These are phyloP conservation scores for Monochamus alternatus DNA, from an alignment of 2,888 invertebrate genomes.

Conservation along the genomic window DNA sequence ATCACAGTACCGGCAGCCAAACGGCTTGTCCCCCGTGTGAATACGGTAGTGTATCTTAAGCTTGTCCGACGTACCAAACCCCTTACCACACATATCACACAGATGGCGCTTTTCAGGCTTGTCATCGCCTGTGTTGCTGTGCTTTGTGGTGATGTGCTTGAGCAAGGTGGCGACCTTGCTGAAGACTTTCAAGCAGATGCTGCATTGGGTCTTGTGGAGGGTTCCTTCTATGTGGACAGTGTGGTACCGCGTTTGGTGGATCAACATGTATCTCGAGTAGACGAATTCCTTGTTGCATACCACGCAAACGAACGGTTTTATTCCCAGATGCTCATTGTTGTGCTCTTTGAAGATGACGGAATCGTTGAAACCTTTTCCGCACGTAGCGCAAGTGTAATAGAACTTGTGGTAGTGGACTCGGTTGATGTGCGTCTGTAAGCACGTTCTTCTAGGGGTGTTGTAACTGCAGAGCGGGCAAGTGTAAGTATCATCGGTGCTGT, in stretches of 20 bases:
- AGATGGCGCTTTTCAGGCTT: conserved; percentile 58
- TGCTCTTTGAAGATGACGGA: conserved; percentile 70
- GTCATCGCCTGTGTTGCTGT: conserved; percentile 53
- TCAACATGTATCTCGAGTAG: conserved; percentile 62
- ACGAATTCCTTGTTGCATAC: conserved; percentile 70
- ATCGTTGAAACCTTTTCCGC: conserved; percentile 73
- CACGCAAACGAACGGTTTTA: conserved; percentile 69
- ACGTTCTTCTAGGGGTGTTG: conserved; percentile 58
- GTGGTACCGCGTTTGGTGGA: conserved; percentile 64
- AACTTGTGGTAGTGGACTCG: conserved; percentile 73
- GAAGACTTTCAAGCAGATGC: conserved; percentile 64
- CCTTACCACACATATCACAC: conserved; percentile 64
- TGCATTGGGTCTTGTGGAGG: conserved; percentile 68
- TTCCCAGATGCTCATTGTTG: conserved; percentile 68
- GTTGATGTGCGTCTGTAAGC: conserved; percentile 73
- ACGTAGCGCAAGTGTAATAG: conserved; percentile 70
- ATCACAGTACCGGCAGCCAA: conserved; percentile 61
- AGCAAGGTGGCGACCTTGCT: conserved; percentile 66
- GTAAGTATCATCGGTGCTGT: conserved; percentile 58
- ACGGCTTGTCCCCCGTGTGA: conserved; percentile 64
- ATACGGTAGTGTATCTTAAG: conserved; percentile 61
- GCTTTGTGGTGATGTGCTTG: conserved; percentile 70
- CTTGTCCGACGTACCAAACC: conserved; percentile 61
- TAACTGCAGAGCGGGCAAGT: conserved; percentile 62
- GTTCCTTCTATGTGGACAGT: conserved; percentile 68